Base-by-base conservation (phyloP, 2,113 vertebrate genomes). In the Phaetusa simplex region DNA sequence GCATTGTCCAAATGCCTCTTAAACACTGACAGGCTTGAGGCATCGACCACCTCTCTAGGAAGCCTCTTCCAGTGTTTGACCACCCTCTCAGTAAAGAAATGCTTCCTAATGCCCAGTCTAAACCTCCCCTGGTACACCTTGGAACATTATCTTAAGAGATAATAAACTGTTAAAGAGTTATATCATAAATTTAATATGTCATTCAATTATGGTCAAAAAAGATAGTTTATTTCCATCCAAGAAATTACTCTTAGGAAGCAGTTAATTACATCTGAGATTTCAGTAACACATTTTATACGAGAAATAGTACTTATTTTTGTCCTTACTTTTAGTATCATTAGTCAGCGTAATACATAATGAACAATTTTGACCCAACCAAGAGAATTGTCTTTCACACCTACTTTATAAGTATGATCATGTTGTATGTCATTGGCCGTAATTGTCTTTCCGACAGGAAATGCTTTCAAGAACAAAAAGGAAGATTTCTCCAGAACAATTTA, bases 391-490 rank as follows among this genome's bases (percentile, higher is more conserved):
- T 50, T 58, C 64, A 90, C 20, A 65, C 8, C 7, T 20, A 65
- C 20, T 74, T 89, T 92, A 77, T 81, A 88, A 91, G 77, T 53
- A 50, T 43, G 20, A 65, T 59, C 24, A 38, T 23, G 14, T 74
- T 52, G 8, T 66, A 64, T 69, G 29, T 71, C 74, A 84, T 14
- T 69, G 11, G 15, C 32, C 17, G 77, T 14, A 55, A 19, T 6
- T 88, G 58, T 55, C 19, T 82, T 69, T 72, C 38, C 64, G 38
- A 32, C 26, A 91, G 59, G 66, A 95, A 94, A 81, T 80, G 50
- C 77, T 90, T 85, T 87, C n/a, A 95, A 79, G n/a, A 87, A 86
- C 71, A 43, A 59, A 83, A 62, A 81, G 20, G 12, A 92, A 94
- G 24, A 40, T 36, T 6, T 64, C 24, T 85, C 13, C 53, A 94